These are phyloP conservation scores for Tromatobia lineatoria DNA, from an alignment of 2,888 invertebrate genomes.

Conservation along the genomic window DNA sequence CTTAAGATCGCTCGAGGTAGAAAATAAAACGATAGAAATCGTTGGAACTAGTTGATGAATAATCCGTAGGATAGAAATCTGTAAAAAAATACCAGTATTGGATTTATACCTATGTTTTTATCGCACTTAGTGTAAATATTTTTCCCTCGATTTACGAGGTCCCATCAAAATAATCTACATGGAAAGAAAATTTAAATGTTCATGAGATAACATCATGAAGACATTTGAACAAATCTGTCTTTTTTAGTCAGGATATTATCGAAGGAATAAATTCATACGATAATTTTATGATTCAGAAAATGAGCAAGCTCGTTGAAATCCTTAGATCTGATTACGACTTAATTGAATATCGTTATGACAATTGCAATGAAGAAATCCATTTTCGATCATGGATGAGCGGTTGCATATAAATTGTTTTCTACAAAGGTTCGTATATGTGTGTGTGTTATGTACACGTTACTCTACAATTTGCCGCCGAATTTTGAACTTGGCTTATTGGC, in stretches of 20 bases:
- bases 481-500: slow-evolving; percentile 67
- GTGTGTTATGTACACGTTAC: slow-evolving; percentile 19
- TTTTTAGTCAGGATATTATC: background rate
- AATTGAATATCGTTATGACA: slow-evolving; percentile 13
- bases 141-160: no score
- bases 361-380: slow-evolving; percentile 10
- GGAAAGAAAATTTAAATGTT: background rate
- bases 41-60: slow-evolving; percentile 2
- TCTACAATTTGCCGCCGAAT: slow-evolving; percentile 64
- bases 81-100: slow-evolving; percentile 16
- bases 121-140: background rate
- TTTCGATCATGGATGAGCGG: background rate
- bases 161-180: no score
- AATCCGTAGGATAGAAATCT: background rate
- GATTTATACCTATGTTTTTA: background rate
- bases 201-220: background rate
- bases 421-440: background rate
- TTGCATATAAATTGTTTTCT: slow-evolving; percentile 11
- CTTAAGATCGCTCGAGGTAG: slow-evolving; percentile 1
- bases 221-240: background rate
- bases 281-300: background rate
- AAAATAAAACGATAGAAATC: slow-evolving; percentile 8
- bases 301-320: background rate
- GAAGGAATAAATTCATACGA: background rate
- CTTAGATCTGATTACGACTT: background rate